phyloP scores from a whole-genome alignment of 2,888 invertebrate species.

The Andrena praecox region DNA sequence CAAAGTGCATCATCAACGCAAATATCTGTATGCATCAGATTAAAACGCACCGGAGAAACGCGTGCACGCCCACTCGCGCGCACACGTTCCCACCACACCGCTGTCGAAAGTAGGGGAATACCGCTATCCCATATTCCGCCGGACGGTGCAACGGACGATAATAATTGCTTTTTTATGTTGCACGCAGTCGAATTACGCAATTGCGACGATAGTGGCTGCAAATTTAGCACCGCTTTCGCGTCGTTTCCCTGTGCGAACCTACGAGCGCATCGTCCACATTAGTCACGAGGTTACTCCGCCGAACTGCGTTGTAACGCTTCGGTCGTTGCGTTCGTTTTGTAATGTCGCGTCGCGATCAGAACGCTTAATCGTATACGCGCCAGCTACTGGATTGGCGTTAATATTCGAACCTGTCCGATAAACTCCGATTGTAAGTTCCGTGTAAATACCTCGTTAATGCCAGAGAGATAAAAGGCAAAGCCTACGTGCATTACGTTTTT shows the following conservation, averaged over 20 bases:
- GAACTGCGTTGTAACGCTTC: background rate
- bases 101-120: background rate
- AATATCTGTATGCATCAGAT: too few relatives aligned
- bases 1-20: too few relatives aligned
- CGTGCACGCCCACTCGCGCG: too few relatives aligned
- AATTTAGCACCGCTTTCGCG: background rate
- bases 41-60: too few relatives aligned
- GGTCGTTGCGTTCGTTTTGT: background rate
- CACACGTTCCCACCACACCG: background rate
- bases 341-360: background rate
- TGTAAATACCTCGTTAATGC: background rate
- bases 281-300: background rate
- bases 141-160: background rate
- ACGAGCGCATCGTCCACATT: background rate
- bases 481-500: background rate
- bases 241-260: background rate
- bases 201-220: background rate
- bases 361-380: background rate
- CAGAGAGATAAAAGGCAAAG: background rate
- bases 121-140: background rate
- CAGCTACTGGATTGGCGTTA: background rate
- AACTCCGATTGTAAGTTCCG: background rate
- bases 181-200: constrained; percentile 7
- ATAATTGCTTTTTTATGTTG: background rate
- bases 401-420: background rate